Percentiles rank a stretch among this genome's conserved stretches.
These are phyloP conservation scores for Enteromius mattozi DNA, from an alignment of 2,797 vertebrate species.

Conservation along the genomic window DNA sequence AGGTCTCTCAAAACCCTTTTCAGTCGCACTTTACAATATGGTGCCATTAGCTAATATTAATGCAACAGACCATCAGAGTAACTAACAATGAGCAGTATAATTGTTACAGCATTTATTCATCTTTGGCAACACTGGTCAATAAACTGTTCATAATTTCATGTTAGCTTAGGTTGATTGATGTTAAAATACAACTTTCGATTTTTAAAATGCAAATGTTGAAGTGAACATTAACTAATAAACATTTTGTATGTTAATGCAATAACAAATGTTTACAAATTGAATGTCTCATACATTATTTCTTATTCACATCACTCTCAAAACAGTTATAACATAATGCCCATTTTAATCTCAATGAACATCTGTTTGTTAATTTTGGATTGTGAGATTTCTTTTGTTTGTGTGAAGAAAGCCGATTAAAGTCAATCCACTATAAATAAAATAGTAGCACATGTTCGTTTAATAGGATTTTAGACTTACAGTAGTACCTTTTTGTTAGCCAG, in stretches of 20 bases:
- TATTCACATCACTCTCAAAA: not conserved
- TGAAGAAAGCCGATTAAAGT: slow-evolving; percentile 47
- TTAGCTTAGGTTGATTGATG: not conserved
- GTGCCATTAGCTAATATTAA: not conserved
- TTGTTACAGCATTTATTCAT: not conserved
- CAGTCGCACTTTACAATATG: not conserved
- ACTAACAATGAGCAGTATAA: not conserved
- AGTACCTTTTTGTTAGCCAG: not conserved
- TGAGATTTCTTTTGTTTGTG: slow-evolving; percentile 53
- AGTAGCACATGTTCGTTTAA: slow-evolving; percentile 2
- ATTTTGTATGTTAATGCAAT: not conserved
- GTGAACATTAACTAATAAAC: not conserved
- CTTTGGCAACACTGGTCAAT: too few relatives aligned
- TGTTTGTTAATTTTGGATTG: slow-evolving; percentile 3
- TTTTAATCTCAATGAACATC: not conserved
- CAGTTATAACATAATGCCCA: not conserved
- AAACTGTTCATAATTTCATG: not conserved
- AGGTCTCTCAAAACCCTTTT: too few relatives aligned
- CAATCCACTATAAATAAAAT: slow-evolving; percentile 45
- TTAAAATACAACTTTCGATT: not conserved
- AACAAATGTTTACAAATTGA: not conserved
- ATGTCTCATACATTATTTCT: not conserved
- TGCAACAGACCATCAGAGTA: not conserved
- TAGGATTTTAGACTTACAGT: slow-evolving; percentile 37
- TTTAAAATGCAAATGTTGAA: not conserved